Conservation (phyloP, 2,888 invertebrate genomes). For the Periphyllus acericola region DNA sequence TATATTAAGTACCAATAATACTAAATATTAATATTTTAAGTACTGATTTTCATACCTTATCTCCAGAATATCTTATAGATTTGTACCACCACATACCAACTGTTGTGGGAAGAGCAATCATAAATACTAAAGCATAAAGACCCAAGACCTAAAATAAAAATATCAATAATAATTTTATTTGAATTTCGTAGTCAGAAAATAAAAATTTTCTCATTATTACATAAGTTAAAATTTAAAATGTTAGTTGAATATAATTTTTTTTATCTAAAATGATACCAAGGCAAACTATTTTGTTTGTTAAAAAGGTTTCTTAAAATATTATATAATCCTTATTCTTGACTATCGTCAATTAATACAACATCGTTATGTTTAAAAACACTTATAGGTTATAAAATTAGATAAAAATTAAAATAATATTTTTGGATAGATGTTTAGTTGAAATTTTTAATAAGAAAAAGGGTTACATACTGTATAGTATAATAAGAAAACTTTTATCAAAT, state of each 20-base stretch:
- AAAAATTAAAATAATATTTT: background rate
- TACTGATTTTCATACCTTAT: constrained; percentile 73
- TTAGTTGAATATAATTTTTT: too few species aligned
- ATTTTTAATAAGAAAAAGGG: constrained; percentile 21
- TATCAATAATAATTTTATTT: constrained; percentile 6
- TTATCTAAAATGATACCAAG: too few species aligned
- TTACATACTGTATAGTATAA: background rate
- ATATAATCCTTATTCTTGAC: too few species aligned
- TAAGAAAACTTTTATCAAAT: background rate
- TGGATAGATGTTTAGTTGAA: background rate
- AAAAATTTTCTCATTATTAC: too few species aligned
- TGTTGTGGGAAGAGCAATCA: constrained; percentile 92
- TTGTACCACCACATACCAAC: constrained; percentile 99
- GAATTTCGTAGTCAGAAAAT: background rate
- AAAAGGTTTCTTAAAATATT: too few species aligned
- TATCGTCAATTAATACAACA: too few species aligned
- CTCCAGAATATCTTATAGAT: constrained; percentile 95
- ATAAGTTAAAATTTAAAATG: too few species aligned
- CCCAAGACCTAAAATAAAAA: constrained; percentile 75
- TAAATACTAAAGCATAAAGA: constrained; percentile 94
- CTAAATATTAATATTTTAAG: constrained; percentile 7
- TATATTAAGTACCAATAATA: constrained; percentile 10
- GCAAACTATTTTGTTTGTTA: too few species aligned
- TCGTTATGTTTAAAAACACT: too few species aligned
- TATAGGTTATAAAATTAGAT: too few species aligned